phyloP scores from a whole-genome alignment of 2,113 vertebrate genomes.

The Micronisus gabar region DNA sequence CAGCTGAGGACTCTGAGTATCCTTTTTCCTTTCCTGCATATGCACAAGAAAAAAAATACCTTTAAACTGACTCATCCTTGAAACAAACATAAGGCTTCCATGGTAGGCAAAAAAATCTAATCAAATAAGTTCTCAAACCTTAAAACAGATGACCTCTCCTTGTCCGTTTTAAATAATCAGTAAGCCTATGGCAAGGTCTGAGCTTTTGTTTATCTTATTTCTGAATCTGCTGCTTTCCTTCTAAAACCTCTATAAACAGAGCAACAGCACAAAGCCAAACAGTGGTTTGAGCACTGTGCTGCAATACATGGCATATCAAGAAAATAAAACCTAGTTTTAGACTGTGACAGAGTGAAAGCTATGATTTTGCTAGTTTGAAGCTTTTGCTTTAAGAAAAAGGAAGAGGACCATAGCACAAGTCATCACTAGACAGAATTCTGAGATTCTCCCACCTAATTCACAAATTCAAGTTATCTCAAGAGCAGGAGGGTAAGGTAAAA shows the following conservation, averaged over 20 bases:
- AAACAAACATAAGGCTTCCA: background rate
- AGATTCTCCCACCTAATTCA: background rate
- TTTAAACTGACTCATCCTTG: background rate
- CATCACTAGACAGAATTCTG: background rate
- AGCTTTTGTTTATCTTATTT: background rate
- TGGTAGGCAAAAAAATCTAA: background rate
- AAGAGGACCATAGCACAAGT: background rate
- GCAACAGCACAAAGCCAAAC: background rate
- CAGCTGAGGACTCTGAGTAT: background rate
- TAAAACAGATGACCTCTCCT: background rate
- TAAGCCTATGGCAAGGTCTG: background rate
- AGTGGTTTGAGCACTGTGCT: background rate
- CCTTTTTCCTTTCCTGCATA: background rate
- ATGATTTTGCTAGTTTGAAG: background rate
- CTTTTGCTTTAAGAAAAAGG: background rate
- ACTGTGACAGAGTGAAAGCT: background rate
- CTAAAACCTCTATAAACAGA: background rate
- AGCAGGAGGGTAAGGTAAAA: background rate
- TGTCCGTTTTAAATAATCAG: background rate
- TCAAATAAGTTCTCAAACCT: background rate
- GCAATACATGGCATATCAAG: background rate
- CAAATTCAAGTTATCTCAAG: background rate
- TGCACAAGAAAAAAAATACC: background rate
- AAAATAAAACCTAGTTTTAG: slow-evolving; percentile 13
- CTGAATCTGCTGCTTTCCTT: background rate